Evolutionary conservation across 2,797 vertebrate genomes (phyloP).

Genomic region (Gephyroberyx darwinii): DNA sequence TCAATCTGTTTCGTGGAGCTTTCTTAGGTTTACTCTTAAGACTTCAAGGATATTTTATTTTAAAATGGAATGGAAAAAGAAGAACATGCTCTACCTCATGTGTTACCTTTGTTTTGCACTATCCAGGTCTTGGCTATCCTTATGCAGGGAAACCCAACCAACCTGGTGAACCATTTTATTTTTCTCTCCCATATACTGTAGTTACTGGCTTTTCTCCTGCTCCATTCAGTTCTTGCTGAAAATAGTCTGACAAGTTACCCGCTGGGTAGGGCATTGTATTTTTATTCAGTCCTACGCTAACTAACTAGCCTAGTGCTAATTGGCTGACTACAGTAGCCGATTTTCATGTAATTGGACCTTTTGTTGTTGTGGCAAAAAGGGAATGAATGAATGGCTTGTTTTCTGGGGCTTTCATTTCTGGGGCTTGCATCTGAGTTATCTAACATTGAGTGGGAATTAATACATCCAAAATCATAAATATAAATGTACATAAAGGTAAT

Average conservation of each 20-base stretch:
- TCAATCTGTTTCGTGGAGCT: too few species aligned
- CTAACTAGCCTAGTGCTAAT: too few species aligned
- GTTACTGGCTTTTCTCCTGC: not conserved
- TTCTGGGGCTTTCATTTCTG: too few species aligned
- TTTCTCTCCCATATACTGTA: too few species aligned
- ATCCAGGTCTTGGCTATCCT: slow-evolving; percentile 58
- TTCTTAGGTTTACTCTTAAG: not conserved
- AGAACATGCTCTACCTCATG: too few species aligned
- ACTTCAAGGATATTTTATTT: not conserved
- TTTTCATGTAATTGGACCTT: not conserved
- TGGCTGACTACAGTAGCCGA: not conserved
- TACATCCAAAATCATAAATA: too few species aligned
- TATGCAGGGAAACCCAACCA: slow-evolving; percentile 57
- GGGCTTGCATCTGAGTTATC: too few species aligned
- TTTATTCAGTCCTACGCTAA: too few species aligned
- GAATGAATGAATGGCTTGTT: not conserved
- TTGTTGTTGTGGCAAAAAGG: not conserved
- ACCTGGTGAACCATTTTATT: slow-evolving; percentile 38
- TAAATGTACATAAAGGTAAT: too few species aligned
- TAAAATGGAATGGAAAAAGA: not conserved
- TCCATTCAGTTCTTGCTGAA: not conserved
- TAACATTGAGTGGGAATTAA: too few species aligned
- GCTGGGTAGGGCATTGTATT: too few species aligned
- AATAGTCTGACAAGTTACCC: not conserved
- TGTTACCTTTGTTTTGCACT: slow-evolving; percentile 14